These are phyloP conservation scores for Antrozous pallidus DNA, from an alignment of 2,797 vertebrate genomes.

Conservation along the genomic window DNA sequence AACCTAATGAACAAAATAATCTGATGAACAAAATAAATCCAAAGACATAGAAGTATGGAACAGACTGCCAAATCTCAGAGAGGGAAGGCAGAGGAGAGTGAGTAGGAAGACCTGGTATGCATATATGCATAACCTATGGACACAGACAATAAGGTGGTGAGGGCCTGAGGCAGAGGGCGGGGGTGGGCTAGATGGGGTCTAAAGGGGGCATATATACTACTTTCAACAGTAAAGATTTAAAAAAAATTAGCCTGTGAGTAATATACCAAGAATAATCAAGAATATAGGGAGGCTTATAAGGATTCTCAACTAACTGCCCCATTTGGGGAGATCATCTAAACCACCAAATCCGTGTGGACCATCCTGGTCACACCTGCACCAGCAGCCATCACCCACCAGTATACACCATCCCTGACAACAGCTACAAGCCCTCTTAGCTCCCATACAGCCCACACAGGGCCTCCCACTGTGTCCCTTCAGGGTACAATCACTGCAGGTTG, in stretches of 20 bases:
- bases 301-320: too few species aligned
- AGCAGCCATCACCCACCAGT: accelerated
- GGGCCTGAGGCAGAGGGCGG: too few species aligned
- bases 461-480: neutral
- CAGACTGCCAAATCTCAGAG: too few species aligned
- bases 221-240: too few species aligned
- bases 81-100: too few species aligned
- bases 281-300: neutral
- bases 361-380: neutral
- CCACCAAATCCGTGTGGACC: neutral
- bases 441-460: accelerated
- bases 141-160: too few species aligned
- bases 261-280: neutral
- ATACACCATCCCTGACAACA: accelerated
- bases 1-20: neutral
- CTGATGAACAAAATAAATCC: too few species aligned
- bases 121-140: too few species aligned
- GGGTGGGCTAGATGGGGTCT: too few species aligned
- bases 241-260: neutral
- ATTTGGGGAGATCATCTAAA: neutral
- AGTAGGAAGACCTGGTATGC: too few species aligned
- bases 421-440: neutral
- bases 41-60: too few species aligned
- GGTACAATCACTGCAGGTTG: neutral
- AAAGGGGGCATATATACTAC: too few species aligned